phyloP scores from a whole-genome alignment of 2,113 vertebrate species.

The Cyanoramphus novaezelandiae region DNA sequence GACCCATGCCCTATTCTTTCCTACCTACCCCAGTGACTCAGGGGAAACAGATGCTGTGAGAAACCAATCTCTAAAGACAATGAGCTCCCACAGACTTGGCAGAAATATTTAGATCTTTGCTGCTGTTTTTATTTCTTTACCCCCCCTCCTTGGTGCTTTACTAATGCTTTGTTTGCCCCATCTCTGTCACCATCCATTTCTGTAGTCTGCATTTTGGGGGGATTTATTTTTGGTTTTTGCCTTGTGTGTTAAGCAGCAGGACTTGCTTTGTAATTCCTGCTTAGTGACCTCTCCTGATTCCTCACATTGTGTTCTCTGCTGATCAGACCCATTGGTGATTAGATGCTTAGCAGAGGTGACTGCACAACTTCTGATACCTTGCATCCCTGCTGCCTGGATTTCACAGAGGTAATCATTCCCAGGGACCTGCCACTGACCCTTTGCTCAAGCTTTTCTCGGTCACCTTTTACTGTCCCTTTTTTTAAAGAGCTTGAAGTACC shows the following conservation, averaged over 20 bases:
- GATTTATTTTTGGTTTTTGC: background rate
- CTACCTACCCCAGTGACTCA: background rate
- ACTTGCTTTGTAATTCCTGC: background rate
- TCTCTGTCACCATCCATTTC: background rate
- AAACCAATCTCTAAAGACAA: background rate
- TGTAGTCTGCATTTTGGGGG: background rate
- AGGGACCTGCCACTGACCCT: slow-evolving; percentile 28
- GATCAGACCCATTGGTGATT: slow-evolving; percentile 42
- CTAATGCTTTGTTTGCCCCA: background rate
- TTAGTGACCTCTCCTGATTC: slow-evolving; percentile 10
- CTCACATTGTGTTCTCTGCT: slow-evolving; percentile 8
- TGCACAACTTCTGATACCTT: slow-evolving; percentile 24
- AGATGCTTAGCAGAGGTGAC: slow-evolving; percentile 21
- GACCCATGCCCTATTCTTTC: background rate
- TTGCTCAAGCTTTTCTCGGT: slow-evolving; percentile 40
- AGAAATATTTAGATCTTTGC: background rate
- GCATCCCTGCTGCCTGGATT: slow-evolving; percentile 19
- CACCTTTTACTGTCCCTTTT: slow-evolving; percentile 21
- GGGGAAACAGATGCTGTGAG: background rate
- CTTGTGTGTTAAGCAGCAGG: background rate
- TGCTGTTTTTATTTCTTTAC: background rate
- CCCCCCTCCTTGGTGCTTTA: background rate
- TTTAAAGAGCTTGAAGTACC: slow-evolving; percentile 35
- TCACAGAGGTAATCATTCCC: slow-evolving; percentile 41
- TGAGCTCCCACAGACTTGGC: background rate